phyloP scores from a whole-genome alignment of 2,113 vertebrate species.

The Ictidomys tridecemlineatus region DNA sequence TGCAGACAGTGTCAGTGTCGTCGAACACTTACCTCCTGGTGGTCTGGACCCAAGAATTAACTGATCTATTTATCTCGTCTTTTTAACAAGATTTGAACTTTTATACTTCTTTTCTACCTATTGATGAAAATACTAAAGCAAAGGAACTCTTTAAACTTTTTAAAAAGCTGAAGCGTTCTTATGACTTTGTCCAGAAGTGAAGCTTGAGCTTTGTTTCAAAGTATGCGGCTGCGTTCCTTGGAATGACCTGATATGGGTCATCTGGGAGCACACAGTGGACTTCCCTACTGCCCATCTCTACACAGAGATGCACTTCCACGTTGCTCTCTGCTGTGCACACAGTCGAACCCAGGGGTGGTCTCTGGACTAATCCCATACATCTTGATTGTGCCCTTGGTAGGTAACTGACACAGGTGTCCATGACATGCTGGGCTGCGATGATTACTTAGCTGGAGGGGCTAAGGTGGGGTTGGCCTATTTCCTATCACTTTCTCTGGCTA shows the following conservation, averaged over 20 bases:
- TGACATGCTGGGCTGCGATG: rapidly evolving
- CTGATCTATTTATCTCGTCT: background rate
- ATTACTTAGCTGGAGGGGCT: background rate
- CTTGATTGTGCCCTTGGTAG: background rate
- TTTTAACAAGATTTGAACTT: background rate
- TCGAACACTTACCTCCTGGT: background rate
- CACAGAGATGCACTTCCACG: background rate
- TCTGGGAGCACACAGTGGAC: background rate
- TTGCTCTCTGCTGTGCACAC: rapidly evolving
- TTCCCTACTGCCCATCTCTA: background rate
- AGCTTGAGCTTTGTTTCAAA: background rate
- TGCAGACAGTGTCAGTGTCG: background rate
- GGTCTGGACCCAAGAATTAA: background rate
- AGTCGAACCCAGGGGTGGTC: background rate
- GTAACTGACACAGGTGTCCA: background rate
- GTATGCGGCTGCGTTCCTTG: background rate
- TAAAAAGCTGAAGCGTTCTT: background rate
- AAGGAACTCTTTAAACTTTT: background rate
- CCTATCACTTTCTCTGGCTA: background rate
- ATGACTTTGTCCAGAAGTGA: background rate
- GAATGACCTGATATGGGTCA: rapidly evolving
- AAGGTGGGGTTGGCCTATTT: background rate
- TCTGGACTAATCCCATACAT: background rate
- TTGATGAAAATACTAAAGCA: background rate
- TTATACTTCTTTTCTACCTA: background rate